Evolutionary conservation across 1,140 invertebrate genomes (phyloP).

Genomic region (Leguminivora glycinivorella): DNA sequence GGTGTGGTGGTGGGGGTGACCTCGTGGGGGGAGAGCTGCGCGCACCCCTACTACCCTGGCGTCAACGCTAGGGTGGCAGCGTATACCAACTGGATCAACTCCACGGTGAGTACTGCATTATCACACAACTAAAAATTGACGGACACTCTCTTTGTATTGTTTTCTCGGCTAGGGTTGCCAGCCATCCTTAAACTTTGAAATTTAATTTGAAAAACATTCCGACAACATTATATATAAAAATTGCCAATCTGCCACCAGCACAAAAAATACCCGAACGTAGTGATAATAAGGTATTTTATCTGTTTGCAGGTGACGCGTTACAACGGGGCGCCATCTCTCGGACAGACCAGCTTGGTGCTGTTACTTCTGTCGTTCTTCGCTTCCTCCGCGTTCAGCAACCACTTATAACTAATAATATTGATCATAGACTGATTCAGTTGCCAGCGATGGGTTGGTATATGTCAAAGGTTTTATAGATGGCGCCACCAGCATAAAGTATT

Average conservation of each 20-base stretch:
- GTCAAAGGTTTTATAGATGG: no score
- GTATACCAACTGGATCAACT: slow-evolving; percentile 81
- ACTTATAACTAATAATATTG: slow-evolving; percentile 16
- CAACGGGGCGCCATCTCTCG: slow-evolving; percentile 26
- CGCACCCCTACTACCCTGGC: slow-evolving; percentile 82
- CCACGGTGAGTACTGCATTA: slow-evolving; percentile 51
- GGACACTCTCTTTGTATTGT: no score
- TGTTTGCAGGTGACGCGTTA: slow-evolving; percentile 31
- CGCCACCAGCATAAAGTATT: no score
- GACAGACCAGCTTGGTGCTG: not conserved
- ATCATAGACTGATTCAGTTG: not conserved
- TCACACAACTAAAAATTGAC: no score
- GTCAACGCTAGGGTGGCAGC: slow-evolving; percentile 84
- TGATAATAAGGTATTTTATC: not conserved
- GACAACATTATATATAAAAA: no score
- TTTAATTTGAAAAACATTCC: no score
- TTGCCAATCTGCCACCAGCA: no score
- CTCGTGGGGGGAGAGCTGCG: slow-evolving; percentile 87
- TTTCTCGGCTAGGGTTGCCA: no score
- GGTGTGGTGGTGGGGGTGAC: slow-evolving; percentile 83
- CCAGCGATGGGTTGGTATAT: no score
- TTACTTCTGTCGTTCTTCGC: not conserved
- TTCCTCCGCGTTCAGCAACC: not conserved
- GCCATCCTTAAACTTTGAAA: no score
- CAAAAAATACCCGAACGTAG: no score